phyloP scores from a whole-genome alignment of 1,140 invertebrate species.

The Holotrichia oblita region DNA sequence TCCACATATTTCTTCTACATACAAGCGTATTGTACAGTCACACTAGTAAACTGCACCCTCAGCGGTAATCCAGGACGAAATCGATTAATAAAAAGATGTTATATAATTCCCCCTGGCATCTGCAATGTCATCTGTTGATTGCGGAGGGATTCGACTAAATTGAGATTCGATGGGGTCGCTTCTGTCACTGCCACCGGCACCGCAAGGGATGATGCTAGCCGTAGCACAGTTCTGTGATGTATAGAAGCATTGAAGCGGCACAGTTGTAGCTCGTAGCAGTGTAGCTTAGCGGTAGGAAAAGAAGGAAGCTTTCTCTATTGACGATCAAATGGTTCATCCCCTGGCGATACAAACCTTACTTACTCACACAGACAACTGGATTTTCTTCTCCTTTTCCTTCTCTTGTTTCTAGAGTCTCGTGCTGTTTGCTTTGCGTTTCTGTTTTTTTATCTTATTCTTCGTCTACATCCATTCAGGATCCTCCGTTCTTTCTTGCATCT shows the following conservation, averaged over 20 bases:
- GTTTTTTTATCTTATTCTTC: constrained; percentile 25
- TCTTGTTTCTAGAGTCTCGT: constrained; percentile 34
- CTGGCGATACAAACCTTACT: constrained; percentile 26
- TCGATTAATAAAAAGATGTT: constrained; percentile 41
- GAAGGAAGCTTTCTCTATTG: constrained; percentile 38
- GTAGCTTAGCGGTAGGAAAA: not conserved
- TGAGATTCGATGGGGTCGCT: constrained; percentile 29
- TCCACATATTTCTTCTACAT: too few relatives aligned
- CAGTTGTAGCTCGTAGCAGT: not conserved
- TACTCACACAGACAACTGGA: constrained; percentile 3
- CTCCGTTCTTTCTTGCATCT: constrained; percentile 6
- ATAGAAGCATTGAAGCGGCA: not conserved
- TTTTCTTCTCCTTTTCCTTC: constrained; percentile 18
- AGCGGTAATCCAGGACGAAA: constrained; percentile 20
- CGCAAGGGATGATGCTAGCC: constrained; percentile 29
- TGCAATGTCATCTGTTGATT: constrained; percentile 43
- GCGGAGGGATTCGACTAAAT: constrained; percentile 39
- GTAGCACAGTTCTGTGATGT: constrained; percentile 10
- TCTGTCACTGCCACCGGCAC: constrained; percentile 12
- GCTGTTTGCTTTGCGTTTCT: constrained; percentile 34
- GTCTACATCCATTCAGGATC: constrained; percentile 15
- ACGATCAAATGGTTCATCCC: constrained; percentile 44
- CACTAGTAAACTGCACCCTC: constrained; percentile 13
- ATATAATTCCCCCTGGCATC: constrained; percentile 21
- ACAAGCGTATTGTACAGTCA: not conserved